Base-by-base conservation (phyloP, 2,113 vertebrate genomes). In the Nothoprocta perdicaria region DNA sequence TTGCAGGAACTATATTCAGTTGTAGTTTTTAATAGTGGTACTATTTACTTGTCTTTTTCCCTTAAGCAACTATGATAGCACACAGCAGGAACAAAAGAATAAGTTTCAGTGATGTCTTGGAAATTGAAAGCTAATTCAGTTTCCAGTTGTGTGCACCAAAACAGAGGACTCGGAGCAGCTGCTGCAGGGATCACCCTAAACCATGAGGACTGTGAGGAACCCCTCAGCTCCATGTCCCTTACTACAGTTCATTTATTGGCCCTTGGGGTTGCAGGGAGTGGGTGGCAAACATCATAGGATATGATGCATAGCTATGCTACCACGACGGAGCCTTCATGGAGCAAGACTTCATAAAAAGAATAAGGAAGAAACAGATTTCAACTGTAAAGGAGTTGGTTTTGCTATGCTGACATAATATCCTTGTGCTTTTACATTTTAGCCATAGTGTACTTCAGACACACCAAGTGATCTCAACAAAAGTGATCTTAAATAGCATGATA, bases 221-320 rank as follows among this genome's bases (percentile, higher is more conserved):
- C 40, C 27, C 10, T 86, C 22, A 53, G 57, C 9, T 75, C 46
- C 45, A 35, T 33, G 24, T 15, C 62, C 5, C 14, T 58, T 27
- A 48, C 9, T 2, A 1, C 0, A 52, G 55, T 16, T 38, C 14
- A 21, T 0, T 1, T 8, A 48, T 16, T 29, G 41, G 31, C 69
- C 45, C 52, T 27, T 40, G 80, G 41, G 41, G 26, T 29, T 62
- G 31, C 29, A 19, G 4, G 26, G 66, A 87, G 55, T 10, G 11
- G 27, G 18, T 40, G 46, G 69, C 19, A 52, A 14, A 31, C 40
- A 11, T 27, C 35, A 33, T 11, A 11, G 2, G 12, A 35, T 38
- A 38, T 38, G 35, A 38, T 38, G 35, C 35, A 38, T 38, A 38
- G 19, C 33, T 0, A 1, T 24, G 10, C 53, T 31, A 57, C 27